Evolutionary conservation across 2,797 vertebrate genomes (phyloP).

Genomic region (Loriculus beryllinus): DNA sequence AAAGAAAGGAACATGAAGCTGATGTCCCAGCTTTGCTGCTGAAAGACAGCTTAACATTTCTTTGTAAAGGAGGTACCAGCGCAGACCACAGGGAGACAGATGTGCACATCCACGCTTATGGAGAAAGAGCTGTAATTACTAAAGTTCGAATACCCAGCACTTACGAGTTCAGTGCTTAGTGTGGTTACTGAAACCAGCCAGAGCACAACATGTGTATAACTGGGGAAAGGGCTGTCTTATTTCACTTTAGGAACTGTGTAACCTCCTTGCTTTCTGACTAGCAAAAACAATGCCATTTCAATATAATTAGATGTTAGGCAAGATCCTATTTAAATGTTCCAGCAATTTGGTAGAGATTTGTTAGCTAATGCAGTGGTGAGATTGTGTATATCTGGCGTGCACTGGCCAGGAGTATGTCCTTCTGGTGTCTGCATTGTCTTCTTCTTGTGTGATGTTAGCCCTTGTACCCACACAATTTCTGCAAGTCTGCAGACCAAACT

Average conservation of each 20-base stretch:
- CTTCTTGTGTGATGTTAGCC: not conserved
- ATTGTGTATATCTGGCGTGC: not conserved
- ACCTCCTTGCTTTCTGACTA: not conserved
- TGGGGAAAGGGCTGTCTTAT: not conserved
- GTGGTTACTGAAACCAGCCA: not conserved
- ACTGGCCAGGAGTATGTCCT: not conserved
- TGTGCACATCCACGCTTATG: not conserved
- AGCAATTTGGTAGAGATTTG: not conserved
- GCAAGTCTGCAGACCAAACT: not conserved
- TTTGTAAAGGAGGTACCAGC: not conserved
- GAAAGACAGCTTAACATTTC: not conserved
- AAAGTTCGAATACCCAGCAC: not conserved
- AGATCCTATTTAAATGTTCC: not conserved
- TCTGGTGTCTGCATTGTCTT: not conserved
- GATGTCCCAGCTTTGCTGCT: not conserved
- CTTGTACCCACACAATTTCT: not conserved
- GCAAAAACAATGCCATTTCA: not conserved
- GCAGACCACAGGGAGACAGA: not conserved
- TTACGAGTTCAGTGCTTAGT: not conserved
- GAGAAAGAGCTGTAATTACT: not conserved
- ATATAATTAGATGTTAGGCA: not conserved
- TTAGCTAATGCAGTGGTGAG: not conserved
- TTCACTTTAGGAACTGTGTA: not conserved
- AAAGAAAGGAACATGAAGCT: not conserved
- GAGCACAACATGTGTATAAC: rapidly evolving